Base-by-base conservation (phyloP, 2,797 vertebrate species). In the Microctenopoma stevenorrisi region DNA sequence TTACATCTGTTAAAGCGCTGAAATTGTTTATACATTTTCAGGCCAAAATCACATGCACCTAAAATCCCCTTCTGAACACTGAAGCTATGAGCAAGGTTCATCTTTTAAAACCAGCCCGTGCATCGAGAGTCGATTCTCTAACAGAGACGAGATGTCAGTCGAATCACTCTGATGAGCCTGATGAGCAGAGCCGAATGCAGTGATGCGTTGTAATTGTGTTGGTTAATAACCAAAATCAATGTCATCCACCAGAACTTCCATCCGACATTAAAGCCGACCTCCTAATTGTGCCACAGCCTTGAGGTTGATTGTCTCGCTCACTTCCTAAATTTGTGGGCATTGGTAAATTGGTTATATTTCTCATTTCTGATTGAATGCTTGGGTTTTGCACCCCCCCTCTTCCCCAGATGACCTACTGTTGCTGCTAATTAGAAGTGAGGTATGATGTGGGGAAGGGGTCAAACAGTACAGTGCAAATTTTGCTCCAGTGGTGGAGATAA, bases 401-500 rank as follows among this genome's bases (percentile, higher is more conserved):
- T 26, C 53, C 26, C 30, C 9, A 28, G 73, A 48, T 67, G 78
- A 83, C 72, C 82, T 37, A 72, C 74, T 79, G 77, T 50, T 48
- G 53, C 42, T 54, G 43, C 47, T 78, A 43, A 65, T 77, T 80
- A 68, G 60, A 78, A 68, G 0, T 40, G 82, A 72, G 82, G 62
- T 84, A 57, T 64, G 43, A 40, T 78, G 54, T 75, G 68, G 79
- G 78, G 88, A 91, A 46, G 86, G 70, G 84, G 83, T 85, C 86
- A 83, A 83, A 86, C 16, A 0, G 53, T 3, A 46, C 4, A 2
- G 44, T 35, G 64, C 74, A 46, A 53, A 42, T 72, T 59, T 72
- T 78, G 46, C 56, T 68, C 43, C 78, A 63, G 55, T 44, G 14
- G 50, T 52, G 50, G 14, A 69, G 28, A 78, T 65, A 61, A 69